These are phyloP conservation scores for Adineta ricciae DNA, from an alignment of 2,888 invertebrate genomes.

Conservation along the genomic window DNA sequence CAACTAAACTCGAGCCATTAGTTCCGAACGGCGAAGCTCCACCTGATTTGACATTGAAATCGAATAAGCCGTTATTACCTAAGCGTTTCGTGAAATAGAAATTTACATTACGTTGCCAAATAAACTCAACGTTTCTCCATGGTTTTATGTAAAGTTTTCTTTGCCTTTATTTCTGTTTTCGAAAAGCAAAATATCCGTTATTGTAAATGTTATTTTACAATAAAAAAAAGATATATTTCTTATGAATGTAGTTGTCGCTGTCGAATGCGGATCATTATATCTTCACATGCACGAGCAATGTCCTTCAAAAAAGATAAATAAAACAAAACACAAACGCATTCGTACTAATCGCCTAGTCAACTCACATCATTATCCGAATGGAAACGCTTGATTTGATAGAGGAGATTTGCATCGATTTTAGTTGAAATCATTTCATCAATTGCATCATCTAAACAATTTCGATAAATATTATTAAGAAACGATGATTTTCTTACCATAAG, in stretches of 20 bases:
- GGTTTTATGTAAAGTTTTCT: background rate
- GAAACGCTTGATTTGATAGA: background rate
- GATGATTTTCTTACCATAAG: background rate
- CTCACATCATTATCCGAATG: background rate
- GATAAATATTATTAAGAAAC: background rate
- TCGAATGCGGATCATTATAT: background rate
- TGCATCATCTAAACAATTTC: background rate
- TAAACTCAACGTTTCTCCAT: background rate
- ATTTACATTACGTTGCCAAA: background rate
- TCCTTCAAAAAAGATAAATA: background rate
- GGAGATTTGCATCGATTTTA: background rate
- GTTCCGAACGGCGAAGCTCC: constrained; percentile 43
- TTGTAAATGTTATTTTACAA: constrained; percentile 13
- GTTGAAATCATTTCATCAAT: constrained; percentile 5
- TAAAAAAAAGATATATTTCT: background rate
- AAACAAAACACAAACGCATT: background rate
- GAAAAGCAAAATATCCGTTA: background rate
- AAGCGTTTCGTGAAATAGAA: constrained; percentile 29
- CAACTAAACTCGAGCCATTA: constrained; percentile 43
- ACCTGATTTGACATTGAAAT: constrained; percentile 45
- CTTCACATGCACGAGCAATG: background rate
- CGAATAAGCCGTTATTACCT: constrained; percentile 43
- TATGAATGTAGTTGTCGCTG: background rate
- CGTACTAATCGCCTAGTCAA: background rate
- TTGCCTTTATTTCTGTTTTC: background rate